A percentile compares a stretch with the other conserved stretches of the same genome.
Evolutionary conservation across 2,113 vertebrate species (phyloP).

Genomic region (Lycocorax pyrrhopterus): DNA sequence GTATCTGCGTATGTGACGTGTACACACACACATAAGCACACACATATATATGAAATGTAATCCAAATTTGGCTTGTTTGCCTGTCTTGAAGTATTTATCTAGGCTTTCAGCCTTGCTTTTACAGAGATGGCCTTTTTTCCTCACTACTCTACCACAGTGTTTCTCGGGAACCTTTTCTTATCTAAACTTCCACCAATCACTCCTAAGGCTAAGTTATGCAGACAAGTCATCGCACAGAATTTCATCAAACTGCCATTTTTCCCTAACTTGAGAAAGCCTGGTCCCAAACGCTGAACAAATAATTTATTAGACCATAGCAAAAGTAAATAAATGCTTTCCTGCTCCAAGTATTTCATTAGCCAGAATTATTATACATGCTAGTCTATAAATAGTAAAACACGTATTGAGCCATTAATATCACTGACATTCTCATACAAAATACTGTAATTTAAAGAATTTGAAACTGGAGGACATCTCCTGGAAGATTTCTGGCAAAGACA

Average conservation of each 20-base stretch:
- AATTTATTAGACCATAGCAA: slow-evolving; percentile 54
- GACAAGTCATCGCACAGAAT: slow-evolving; percentile 32
- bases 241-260: slow-evolving; percentile 63
- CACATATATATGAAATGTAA: background rate
- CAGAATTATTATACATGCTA: slow-evolving; percentile 49
- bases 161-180: slow-evolving; percentile 31
- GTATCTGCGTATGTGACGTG: background rate
- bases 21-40: background rate
- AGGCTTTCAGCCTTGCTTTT: slow-evolving; percentile 26
- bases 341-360: slow-evolving; percentile 52
- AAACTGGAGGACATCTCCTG: background rate
- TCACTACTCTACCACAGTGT: background rate
- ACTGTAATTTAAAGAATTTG: slow-evolving; percentile 58
- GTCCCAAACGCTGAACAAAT: slow-evolving; percentile 48
- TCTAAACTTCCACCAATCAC: slow-evolving; percentile 33
- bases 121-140: slow-evolving; percentile 3
- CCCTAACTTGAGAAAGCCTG: slow-evolving; percentile 33
- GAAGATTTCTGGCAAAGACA: slow-evolving; percentile 29
- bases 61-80: background rate
- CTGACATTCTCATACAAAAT: slow-evolving; percentile 40
- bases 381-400: slow-evolving; percentile 55
- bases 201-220: slow-evolving; percentile 35
- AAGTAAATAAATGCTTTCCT: slow-evolving; percentile 62
- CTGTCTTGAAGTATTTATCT: slow-evolving; percentile 15
- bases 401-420: slow-evolving; percentile 48